Conservation (phyloP, 2,888 invertebrate species). For the Brachyopa scutellaris region DNA sequence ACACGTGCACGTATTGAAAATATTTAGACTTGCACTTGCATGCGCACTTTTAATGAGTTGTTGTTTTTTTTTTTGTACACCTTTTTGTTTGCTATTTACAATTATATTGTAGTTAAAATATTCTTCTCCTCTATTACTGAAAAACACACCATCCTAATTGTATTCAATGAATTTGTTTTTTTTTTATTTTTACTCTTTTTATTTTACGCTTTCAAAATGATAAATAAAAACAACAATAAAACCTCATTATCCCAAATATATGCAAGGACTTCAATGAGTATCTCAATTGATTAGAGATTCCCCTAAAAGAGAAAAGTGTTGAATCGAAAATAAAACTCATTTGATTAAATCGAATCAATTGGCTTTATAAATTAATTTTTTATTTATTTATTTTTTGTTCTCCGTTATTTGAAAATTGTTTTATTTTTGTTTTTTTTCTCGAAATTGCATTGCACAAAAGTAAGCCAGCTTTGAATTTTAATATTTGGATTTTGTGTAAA, state of each 20-base stretch:
- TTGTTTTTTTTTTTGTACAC: constrained; percentile 3
- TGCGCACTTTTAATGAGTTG: constrained; percentile 36
- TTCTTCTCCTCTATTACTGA: constrained; percentile 13
- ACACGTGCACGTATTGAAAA: not conserved
- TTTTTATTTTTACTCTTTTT: constrained; percentile 50
- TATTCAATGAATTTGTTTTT: constrained; percentile 48
- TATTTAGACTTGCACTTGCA: constrained; percentile 59
- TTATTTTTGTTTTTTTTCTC: constrained; percentile 5
- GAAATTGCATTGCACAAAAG: not conserved
- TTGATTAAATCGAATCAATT: constrained; percentile 49
- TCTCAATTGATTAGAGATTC: constrained; percentile 78
- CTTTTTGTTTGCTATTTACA: constrained; percentile 28
- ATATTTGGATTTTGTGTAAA: not conserved
- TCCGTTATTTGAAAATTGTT: constrained; percentile 2
- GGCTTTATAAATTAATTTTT: constrained; percentile 39
- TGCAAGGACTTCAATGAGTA: constrained; percentile 82
- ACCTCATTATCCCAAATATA: constrained; percentile 71
- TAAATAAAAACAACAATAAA: constrained; percentile 33
- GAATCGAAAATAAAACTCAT: constrained; percentile 62
- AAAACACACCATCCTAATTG: constrained; percentile 50
- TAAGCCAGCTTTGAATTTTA: not conserved
- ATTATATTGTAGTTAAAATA: constrained; percentile 36
- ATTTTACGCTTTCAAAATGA: constrained; percentile 65
- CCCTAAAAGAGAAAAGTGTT: constrained; percentile 61
- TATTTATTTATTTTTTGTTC: constrained; percentile 16